Base-by-base conservation (phyloP, 2,113 vertebrate species). In the Natator depressus region DNA sequence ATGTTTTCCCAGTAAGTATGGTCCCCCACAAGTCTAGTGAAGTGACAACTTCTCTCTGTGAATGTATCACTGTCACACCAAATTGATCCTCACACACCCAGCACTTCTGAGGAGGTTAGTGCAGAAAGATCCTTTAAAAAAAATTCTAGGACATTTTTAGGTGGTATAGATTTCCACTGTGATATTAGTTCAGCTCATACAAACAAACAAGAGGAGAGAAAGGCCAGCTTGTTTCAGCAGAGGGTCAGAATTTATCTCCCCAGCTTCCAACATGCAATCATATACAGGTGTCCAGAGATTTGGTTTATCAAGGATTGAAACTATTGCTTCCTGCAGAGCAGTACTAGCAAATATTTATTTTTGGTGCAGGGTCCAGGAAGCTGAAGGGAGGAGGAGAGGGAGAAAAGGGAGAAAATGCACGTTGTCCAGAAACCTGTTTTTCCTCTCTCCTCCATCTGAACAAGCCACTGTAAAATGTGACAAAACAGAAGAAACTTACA, bases 191-290 rank as follows among this genome's bases (percentile, higher is more conserved):
- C 95, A 88, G 93, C 96, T 96, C 91, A 55, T 94, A 94, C 94
- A 98, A 98, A 98, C 96, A 98, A 98, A 97, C 95, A 98, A 93
- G 65, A 97, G 55, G 55, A 54, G 46, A 87, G 84, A 76, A 94
- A 95, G 96, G 85, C 94, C 97, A 94, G 57, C 86, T 81, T 93
- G 94, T 94, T 97, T 93, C 91, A 93, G 50, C 65, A 90, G 72
- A 96, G 82, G 57, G 94, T 59, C 57, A 93, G 84, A 93, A 94
- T 94, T 89, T 91, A 85, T 95, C 94, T 97, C 93, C 79, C 55
- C 46, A 24, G 87, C 50, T 91, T 96, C 93, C 88, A 97, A 94
- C 92, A 93, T 93, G 90, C 81, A 92, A 94, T 93, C 95, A 96
- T 87, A 94, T 72, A 83, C 89, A 96, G 80, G 31, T 84, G 96